Evolutionary conservation across 2,888 invertebrate species (phyloP).

Genomic region (Hymenopus coronatus): DNA sequence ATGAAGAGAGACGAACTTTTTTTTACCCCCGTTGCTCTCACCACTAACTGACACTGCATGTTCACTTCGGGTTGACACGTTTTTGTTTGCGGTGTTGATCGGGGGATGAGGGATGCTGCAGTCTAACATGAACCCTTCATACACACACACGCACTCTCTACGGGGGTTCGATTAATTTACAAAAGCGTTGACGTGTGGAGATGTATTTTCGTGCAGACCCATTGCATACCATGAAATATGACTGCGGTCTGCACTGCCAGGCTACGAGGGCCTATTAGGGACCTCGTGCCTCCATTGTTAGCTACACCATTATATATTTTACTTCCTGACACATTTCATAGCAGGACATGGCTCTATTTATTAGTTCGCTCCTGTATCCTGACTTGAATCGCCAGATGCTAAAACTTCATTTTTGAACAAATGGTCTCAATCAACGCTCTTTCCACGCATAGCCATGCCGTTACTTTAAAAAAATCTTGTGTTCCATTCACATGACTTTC

Average conservation of each 20-base stretch:
- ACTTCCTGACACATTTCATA: conserved; percentile 11
- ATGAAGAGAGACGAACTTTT: neutral
- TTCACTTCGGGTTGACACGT: neutral
- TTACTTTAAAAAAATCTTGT: too few species aligned
- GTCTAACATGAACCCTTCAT: conserved; percentile 16
- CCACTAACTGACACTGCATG: neutral
- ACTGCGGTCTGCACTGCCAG: neutral
- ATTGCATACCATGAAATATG: conserved; percentile 24
- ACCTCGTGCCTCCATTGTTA: neutral
- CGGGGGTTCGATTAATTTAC: conserved; percentile 28
- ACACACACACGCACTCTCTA: neutral
- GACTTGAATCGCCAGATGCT: neutral
- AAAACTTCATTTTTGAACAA: neutral
- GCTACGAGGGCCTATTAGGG: neutral
- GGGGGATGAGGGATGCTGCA: neutral
- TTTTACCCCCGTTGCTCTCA: neutral
- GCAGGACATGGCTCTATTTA: neutral
- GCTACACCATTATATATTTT: neutral
- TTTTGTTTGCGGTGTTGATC: neutral
- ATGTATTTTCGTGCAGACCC: neutral
- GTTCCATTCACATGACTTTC: too few species aligned
- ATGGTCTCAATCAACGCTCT: neutral
- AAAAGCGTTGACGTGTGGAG: conserved; percentile 19
- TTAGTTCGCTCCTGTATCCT: neutral
- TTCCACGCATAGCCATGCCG: too few species aligned